These are phyloP conservation scores for Junonia oenone DNA, from an alignment of 2,888 invertebrate genomes.

Conservation along the genomic window DNA sequence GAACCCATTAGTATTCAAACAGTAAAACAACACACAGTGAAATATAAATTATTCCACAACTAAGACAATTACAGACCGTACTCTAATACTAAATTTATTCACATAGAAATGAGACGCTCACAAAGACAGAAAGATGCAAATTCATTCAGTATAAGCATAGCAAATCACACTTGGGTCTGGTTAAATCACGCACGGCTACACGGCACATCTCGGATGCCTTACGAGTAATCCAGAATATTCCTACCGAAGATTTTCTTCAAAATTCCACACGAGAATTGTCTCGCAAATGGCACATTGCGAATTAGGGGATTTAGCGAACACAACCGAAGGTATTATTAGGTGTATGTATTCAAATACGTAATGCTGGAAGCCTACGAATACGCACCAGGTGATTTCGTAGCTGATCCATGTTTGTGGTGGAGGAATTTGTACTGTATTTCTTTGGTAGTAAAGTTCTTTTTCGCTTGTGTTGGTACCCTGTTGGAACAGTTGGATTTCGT, in stretches of 20 bases:
- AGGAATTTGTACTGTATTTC: not conserved
- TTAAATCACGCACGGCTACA: constrained; percentile 8
- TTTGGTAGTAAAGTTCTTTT: not conserved
- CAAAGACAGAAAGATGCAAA: not conserved
- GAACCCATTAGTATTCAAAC: not conserved
- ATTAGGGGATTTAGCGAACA: constrained; percentile 32
- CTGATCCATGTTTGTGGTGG: not conserved
- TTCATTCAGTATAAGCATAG: constrained; percentile 4
- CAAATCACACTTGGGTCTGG: constrained; percentile 8
- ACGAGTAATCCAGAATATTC: constrained; percentile 26
- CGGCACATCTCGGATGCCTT: constrained; percentile 3
- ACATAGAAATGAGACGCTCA: not conserved
- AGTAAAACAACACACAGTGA: not conserved
- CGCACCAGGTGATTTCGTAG: constrained; percentile 25
- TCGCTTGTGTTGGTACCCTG: not conserved
- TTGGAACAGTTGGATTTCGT: constrained; percentile 4
- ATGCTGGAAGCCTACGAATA: constrained; percentile 16
- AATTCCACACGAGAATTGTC: constrained; percentile 29
- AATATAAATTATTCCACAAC: not conserved
- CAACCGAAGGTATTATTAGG: constrained; percentile 27
- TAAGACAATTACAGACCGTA: not conserved
- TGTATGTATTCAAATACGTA: constrained; percentile 27
- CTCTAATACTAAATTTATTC: not conserved
- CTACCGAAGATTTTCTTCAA: constrained; percentile 27
- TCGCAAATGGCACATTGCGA: constrained; percentile 30